Base-by-base conservation (phyloP, 2,888 invertebrate species). In the Eilema griseolum region DNA sequence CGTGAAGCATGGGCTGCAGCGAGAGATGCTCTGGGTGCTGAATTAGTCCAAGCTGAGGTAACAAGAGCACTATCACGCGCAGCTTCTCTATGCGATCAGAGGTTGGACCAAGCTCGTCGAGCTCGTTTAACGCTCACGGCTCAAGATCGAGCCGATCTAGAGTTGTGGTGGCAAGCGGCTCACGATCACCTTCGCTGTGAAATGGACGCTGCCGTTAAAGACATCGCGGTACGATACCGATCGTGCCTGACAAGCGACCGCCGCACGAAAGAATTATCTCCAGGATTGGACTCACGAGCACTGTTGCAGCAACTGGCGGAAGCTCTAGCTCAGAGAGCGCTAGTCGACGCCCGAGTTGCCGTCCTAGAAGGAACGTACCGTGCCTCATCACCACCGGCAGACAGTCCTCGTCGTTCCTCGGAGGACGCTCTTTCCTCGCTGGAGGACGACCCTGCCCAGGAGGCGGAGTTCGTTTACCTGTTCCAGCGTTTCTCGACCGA, bases 1-100 rank as follows among this genome's bases (percentile, higher is more conserved):
- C 96, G 97, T 41, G 97, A 97, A 83, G 97, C 97, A 8, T 97
- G 97, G 96, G 96, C 96, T 57, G 96, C 97, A 72, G 98, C 98
- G 1, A 96, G 97, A 68, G 97, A 97, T 84, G 96, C 97, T 2
- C 96, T 97, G 0, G 97, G 97, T 82, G 96, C 96, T 2, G 97
- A 97, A 88, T 93, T 98, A 37, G 97, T 98, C 37, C 97, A 97
- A 85, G 97, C 97, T 0, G 98, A 98, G 91, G 97, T 98, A 74
- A 96, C 97, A 24, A 97, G 97, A 72, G 97, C 97, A 10, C 96
- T 97, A 86, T 95, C 96, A 83, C 96, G 97, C 59, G 97, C 97
- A 70, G 97, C 97, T 8, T 96, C 97, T 84, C 93, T 96, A 7
- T 97, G 97, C 87, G 97, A 97, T 83, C 93, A 92, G 52, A 96